These are phyloP conservation scores for Macrotrachela quadricornifera DNA, from an alignment of 1,140 invertebrate species.

Conservation along the genomic window DNA sequence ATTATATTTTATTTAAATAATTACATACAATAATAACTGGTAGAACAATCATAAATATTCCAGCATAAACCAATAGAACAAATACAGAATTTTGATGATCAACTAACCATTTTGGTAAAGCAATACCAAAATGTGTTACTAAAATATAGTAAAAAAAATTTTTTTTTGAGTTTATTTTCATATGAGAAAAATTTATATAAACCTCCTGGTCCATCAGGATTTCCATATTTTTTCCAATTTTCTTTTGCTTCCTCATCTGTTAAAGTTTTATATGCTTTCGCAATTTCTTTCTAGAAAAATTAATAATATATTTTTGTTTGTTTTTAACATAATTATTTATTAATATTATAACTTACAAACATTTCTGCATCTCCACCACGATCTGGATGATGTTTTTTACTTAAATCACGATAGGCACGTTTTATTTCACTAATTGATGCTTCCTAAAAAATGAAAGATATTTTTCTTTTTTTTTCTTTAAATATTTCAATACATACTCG, in stretches of 20 bases:
- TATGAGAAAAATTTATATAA: constrained; percentile 9
- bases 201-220: constrained; percentile 87
- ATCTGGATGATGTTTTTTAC: constrained; percentile 82
- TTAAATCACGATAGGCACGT: constrained; percentile 76
- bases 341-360: constrained; percentile 42
- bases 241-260: constrained; percentile 86
- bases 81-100: constrained; percentile 95
- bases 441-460: constrained; percentile 44
- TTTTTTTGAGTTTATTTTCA: constrained; percentile 36
- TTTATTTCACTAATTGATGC: constrained; percentile 69
- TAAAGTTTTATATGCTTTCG: constrained; percentile 65
- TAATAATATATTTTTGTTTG: no score
- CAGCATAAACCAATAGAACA: constrained; percentile 78
- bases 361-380: constrained; percentile 88
- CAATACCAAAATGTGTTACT: constrained; percentile 95
- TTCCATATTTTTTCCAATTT: constrained; percentile 97
- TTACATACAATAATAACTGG: constrained; percentile 53
- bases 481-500: constrained; percentile 35
- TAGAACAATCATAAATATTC: constrained; percentile 90
- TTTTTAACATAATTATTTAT: no score
- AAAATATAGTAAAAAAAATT: constrained; percentile 11
- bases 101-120: constrained; percentile 97
- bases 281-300: constrained; percentile 51
- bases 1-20: not conserved
- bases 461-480: no score